phyloP scores from a whole-genome alignment of 2,113 vertebrate genomes.

The Macrotus californicus region DNA sequence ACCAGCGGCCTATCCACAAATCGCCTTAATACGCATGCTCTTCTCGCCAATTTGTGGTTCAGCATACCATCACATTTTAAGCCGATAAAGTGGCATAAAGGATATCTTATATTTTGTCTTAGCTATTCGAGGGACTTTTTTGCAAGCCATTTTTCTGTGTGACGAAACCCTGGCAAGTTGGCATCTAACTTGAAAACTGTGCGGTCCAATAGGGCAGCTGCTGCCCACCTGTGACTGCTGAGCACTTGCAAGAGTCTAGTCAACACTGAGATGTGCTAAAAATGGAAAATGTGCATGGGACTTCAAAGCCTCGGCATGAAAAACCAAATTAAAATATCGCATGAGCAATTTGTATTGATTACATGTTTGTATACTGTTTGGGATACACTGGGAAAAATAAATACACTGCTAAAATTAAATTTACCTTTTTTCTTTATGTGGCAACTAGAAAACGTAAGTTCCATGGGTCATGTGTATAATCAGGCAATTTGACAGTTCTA shows the following conservation, averaged over 20 bases:
- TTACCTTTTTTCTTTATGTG: neutral
- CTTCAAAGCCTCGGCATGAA: neutral
- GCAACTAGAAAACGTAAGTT: neutral
- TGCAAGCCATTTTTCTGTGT: slow-evolving; percentile 72
- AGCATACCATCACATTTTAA: slow-evolving; percentile 78
- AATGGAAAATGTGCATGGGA: neutral
- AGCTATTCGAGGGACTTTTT: slow-evolving; percentile 73
- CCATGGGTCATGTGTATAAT: neutral
- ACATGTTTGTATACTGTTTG: neutral
- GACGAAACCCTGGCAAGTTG: slow-evolving; percentile 59
- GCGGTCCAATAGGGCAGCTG: neutral
- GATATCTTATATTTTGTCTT: slow-evolving; percentile 71
- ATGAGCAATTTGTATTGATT: neutral
- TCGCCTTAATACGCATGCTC: slow-evolving; percentile 71
- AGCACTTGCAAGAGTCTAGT: neutral
- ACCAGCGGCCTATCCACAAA: slow-evolving; percentile 73
- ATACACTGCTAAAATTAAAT: slow-evolving; percentile 17
- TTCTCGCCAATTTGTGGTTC: slow-evolving; percentile 74
- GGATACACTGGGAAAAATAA: neutral
- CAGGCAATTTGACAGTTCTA: neutral
- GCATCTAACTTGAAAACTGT: neutral
- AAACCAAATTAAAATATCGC: neutral
- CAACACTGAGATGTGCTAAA: neutral
- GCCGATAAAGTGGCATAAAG: slow-evolving; percentile 76
- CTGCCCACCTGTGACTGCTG: neutral